Base-by-base conservation (phyloP, 92 coral and sea anemone species). In the Diadumene lineata region DNA sequence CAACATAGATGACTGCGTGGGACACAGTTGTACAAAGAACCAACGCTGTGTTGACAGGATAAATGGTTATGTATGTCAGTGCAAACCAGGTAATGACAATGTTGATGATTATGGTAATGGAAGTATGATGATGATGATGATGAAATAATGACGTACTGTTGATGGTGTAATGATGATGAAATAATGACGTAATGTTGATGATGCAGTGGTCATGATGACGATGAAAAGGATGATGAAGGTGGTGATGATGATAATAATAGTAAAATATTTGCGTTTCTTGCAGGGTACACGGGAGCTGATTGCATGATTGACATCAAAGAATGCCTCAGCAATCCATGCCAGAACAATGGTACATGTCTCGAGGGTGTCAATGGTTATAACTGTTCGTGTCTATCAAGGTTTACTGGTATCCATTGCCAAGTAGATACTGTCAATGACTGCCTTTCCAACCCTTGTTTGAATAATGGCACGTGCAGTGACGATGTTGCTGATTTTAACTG, bases 1-100 rank as follows among this genome's bases (percentile, higher is more conserved):
- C 43, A 81, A 91, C 80, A 78, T 91, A 22, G 64, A 84, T 57
- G 98, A 92, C 53, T 92, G 98, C 70, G 88, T 68, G 16, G 65
- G 46, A 27, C 65, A 74, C 73, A 68, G 82, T 10, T 88, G 93
- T 73, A 77, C 70, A 19, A 66, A 58, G 31, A 84, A 84, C 31
- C 91, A 89, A 19, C 46, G 67, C 6, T 88, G 93, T 74, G 51
- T 77, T 9, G 93, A 88, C 56, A 80, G 78, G 21, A 56, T 88
- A 31, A 78, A 86, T 53, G 64, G 69, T 56, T 81, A 67, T 64
- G 70, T 69, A 13, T 88, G 93, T 34, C 81, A 43, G n/a, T 88
- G 93, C 38, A 85, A 81, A 9, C 61, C 69, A 30, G 93, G 93
- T 53, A 60, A 22, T 60, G 65, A 53, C 19, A 23, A 53, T 53